Conservation (phyloP, 2,797 vertebrate species). For the Microtus californicus region DNA sequence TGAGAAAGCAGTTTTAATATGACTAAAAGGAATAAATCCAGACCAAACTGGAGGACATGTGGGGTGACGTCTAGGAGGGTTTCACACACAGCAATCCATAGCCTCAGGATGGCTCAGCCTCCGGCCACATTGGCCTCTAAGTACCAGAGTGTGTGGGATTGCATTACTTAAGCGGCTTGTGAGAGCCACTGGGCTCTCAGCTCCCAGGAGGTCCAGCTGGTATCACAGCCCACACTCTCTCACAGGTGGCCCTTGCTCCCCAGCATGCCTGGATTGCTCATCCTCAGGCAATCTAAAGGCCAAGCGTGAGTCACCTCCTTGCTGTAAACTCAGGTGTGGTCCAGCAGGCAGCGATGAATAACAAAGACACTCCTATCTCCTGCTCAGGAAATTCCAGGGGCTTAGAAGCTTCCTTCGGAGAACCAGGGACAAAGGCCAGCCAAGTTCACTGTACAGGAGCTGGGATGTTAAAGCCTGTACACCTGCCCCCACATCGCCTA, state of each 20-base stretch:
- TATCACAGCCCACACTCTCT: not conserved
- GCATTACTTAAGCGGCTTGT: not conserved
- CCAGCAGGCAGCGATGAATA: not conserved
- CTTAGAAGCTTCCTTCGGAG: not conserved
- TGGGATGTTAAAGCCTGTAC: not conserved
- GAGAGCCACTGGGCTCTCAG: not conserved
- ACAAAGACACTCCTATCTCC: conserved; percentile 27
- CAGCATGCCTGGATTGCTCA: not conserved
- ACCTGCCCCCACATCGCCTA: not conserved
- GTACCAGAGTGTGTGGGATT: not conserved
- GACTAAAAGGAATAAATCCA: not conserved
- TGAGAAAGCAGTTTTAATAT: not conserved
- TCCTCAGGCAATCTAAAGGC: not conserved
- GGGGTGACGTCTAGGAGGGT: not conserved
- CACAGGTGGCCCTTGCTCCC: not conserved
- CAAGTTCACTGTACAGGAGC: not conserved
- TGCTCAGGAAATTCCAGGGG: conserved; percentile 21
- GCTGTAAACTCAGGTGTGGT: conserved; percentile 67
- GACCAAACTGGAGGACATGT: not conserved
- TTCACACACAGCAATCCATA: not conserved
- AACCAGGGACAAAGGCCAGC: conserved; percentile 12
- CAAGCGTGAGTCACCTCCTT: conserved; percentile 12
- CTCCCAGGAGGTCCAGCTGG: not conserved
- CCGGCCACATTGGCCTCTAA: no score
- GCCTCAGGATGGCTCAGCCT: not conserved